These are phyloP conservation scores for Takifugu rubripes DNA, from an alignment of 2,797 vertebrate species.

Conservation along the genomic window DNA sequence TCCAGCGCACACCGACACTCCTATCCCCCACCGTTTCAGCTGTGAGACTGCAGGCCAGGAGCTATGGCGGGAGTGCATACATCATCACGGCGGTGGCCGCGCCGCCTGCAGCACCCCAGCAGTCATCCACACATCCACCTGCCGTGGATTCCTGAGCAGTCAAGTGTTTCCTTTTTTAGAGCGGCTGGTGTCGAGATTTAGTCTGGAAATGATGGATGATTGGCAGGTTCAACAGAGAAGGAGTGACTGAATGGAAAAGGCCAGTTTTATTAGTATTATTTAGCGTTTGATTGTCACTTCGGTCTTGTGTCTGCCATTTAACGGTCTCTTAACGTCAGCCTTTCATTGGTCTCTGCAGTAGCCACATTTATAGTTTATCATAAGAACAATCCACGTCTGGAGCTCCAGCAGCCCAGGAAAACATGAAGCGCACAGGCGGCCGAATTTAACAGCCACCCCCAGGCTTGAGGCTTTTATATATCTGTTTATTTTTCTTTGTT, in stretches of 20 bases:
- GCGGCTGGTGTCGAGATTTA: conserved; percentile 13
- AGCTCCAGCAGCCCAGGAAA: neutral
- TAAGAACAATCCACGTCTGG: neutral
- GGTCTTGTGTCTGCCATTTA: conserved; percentile 26
- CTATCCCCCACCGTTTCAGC: conserved; percentile 41
- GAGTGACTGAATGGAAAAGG: conserved; percentile 21
- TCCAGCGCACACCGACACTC: conserved; percentile 3
- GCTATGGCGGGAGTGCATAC: conserved; percentile 66
- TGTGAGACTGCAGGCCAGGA: conserved; percentile 50
- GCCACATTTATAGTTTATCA: neutral
- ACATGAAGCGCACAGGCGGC: neutral
- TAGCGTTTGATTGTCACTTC: conserved; percentile 48
- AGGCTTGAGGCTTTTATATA: too few species aligned
- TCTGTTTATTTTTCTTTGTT: too few species aligned
- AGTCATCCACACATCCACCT: conserved; percentile 50
- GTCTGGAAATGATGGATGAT: conserved; percentile 45
- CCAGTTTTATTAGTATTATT: conserved; percentile 50
- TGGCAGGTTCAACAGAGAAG: conserved; percentile 30
- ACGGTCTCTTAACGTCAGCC: conserved; percentile 11
- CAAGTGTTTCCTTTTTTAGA: conserved; percentile 6
- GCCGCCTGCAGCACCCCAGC: conserved; percentile 56
- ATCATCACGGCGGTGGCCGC: conserved; percentile 61
- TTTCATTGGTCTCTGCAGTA: conserved; percentile 1
- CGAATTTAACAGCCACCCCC: too few species aligned
- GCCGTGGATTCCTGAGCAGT: conserved; percentile 30